A percentile compares a stretch with the other conserved stretches of the same genome.
phyloP scores from a whole-genome alignment of 2,888 invertebrate genomes.

The Caenorhabditis angaria region DNA sequence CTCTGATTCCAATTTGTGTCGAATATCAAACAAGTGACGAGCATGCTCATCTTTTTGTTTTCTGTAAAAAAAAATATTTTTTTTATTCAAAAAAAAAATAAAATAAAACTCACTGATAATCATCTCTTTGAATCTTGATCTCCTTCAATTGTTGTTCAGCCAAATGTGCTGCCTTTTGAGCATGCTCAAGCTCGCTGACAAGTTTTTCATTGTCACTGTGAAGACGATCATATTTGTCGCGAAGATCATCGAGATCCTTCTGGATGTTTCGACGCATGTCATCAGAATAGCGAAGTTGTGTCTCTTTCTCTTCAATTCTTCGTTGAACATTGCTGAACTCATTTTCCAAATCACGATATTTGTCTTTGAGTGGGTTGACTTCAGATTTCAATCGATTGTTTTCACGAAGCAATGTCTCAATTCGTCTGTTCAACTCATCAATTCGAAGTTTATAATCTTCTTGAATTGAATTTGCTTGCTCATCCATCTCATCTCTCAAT shows the following conservation, averaged over 20 bases:
- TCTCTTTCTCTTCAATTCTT: constrained; percentile 65
- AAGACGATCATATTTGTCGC: constrained; percentile 56
- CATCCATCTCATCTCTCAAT: constrained; percentile 68
- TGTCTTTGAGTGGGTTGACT: constrained; percentile 61
- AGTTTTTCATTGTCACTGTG: constrained; percentile 59
- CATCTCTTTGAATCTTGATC: constrained; percentile 68
- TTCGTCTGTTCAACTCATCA: constrained; percentile 67
- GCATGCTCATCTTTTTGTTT: constrained; percentile 68
- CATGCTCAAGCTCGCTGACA: constrained; percentile 50
- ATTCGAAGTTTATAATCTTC: constrained; percentile 69
- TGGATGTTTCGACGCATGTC: constrained; percentile 52
- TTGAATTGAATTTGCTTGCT: constrained; percentile 63
- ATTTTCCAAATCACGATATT: constrained; percentile 67
- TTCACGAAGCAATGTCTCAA: constrained; percentile 65
- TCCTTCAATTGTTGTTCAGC: constrained; percentile 68
- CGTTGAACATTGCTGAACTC: constrained; percentile 62
- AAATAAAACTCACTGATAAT: constrained; percentile 53
- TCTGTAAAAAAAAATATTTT: constrained; percentile 31
- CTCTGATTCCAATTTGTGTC: constrained; percentile 62
- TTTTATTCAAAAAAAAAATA: neutral
- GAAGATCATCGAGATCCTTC: constrained; percentile 58
- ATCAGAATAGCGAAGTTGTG: constrained; percentile 52
- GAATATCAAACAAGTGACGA: constrained; percentile 63
- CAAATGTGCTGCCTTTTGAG: constrained; percentile 53
- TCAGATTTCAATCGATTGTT: constrained; percentile 66